A percentile compares a stretch with the other conserved stretches of the same genome.
phyloP scores from a whole-genome alignment of 2,888 invertebrate genomes.

The Empis stercorea region DNA sequence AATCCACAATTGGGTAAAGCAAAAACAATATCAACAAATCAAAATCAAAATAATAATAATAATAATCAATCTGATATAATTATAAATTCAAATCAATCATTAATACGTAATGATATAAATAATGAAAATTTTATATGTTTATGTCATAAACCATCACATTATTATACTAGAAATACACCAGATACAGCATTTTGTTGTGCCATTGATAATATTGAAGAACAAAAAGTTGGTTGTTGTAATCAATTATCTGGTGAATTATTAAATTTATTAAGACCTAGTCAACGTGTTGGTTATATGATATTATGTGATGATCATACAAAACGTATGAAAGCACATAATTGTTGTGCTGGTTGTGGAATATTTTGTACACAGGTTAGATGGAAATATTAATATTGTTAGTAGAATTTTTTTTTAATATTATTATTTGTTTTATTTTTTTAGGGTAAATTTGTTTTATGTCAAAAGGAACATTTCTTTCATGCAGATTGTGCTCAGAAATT shows the following conservation, averaged over 20 bases:
- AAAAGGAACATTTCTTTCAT: constrained; percentile 69
- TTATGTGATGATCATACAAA: constrained; percentile 67
- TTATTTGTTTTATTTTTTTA: constrained; percentile 25
- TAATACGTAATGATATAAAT: constrained; percentile 1
- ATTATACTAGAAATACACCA: constrained; percentile 40
- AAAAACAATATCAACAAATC: not conserved
- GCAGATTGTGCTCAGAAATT: constrained; percentile 53
- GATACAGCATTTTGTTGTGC: constrained; percentile 49
- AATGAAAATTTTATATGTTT: constrained; percentile 34
- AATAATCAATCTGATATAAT: not conserved
- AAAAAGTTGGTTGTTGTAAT: constrained; percentile 71
- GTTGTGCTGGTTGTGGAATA: constrained; percentile 79
- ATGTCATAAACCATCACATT: constrained; percentile 40
- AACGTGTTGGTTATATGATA: constrained; percentile 63
- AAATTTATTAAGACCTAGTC: constrained; percentile 54
- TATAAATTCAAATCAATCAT: constrained; percentile 9
- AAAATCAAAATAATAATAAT: not conserved
- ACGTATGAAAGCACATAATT: constrained; percentile 66
- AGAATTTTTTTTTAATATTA: constrained; percentile 1
- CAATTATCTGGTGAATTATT: constrained; percentile 42
- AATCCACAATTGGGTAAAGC: not conserved
- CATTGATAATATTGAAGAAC: constrained; percentile 59
- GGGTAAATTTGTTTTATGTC: constrained; percentile 76
- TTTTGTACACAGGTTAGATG: constrained; percentile 75
- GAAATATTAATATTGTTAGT: not conserved